Evolutionary conservation across 2,113 vertebrate genomes (phyloP).

Genomic region (Microtus oregoni): DNA sequence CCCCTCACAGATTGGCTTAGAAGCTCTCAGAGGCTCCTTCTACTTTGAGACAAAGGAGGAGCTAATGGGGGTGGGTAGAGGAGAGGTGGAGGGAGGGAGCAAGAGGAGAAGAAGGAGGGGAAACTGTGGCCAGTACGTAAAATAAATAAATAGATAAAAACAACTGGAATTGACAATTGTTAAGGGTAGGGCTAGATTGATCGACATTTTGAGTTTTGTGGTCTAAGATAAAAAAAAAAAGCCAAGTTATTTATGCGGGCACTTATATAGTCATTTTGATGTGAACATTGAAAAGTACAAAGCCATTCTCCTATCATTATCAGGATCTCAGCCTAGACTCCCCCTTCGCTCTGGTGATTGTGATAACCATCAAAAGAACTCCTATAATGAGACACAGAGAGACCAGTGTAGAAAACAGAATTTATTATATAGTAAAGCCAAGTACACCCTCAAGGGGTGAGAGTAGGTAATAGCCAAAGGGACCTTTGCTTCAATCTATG

Average conservation of each 20-base stretch:
- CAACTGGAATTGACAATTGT: neutral
- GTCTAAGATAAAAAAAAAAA: neutral
- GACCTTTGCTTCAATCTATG: no score
- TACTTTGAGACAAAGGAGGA: neutral
- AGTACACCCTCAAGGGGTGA: neutral
- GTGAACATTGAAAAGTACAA: neutral
- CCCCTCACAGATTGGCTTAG: neutral
- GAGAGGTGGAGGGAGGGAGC: no score
- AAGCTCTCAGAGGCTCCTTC: neutral
- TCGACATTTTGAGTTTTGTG: slow-evolving; percentile 34
- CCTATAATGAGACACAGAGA: neutral
- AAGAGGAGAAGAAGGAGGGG: no score
- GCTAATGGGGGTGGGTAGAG: no score
- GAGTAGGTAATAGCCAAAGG: neutral
- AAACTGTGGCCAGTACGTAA: no score
- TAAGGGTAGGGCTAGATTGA: neutral
- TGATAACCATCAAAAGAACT: neutral
- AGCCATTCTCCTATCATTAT: neutral
- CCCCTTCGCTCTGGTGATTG: neutral
- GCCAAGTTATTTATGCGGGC: neutral
- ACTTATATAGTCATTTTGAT: neutral
- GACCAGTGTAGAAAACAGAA: neutral
- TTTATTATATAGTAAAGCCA: neutral
- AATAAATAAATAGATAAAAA: neutral
- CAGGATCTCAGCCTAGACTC: neutral